Evolutionary conservation across 2,113 vertebrate genomes (phyloP).

Genomic region (Oryzias celebensis): DNA sequence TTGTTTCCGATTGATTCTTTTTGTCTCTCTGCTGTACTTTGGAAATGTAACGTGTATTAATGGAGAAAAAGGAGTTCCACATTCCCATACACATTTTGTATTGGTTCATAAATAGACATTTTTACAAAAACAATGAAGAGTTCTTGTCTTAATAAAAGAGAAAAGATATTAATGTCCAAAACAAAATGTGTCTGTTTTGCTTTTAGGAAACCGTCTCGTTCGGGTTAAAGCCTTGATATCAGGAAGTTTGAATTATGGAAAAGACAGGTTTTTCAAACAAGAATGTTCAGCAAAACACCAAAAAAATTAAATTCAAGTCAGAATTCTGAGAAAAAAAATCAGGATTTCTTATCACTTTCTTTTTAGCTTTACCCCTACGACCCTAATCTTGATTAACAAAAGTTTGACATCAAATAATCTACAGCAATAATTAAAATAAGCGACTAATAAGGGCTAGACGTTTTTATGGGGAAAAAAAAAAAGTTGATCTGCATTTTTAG

Average conservation of each 20-base stretch:
- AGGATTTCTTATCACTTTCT: too few relatives aligned
- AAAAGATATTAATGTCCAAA: constrained; percentile 85
- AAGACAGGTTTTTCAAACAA: neutral
- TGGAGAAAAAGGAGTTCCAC: constrained; percentile 79
- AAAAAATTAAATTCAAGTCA: too few relatives aligned
- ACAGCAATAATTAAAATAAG: too few relatives aligned
- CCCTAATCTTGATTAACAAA: too few relatives aligned
- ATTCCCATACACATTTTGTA: constrained; percentile 87
- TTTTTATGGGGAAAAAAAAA: too few relatives aligned
- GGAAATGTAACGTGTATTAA: constrained; percentile 83
- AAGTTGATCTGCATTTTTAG: too few relatives aligned
- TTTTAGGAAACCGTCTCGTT: constrained; percentile 5
- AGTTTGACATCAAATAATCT: too few relatives aligned
- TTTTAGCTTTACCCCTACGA: too few relatives aligned
- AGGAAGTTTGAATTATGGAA: neutral
- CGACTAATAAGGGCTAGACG: too few relatives aligned
- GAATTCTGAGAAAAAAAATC: too few relatives aligned
- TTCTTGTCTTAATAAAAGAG: constrained; percentile 88
- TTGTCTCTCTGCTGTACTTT: constrained; percentile 83
- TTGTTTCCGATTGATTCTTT: constrained; percentile 76
- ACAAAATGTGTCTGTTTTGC: constrained; percentile 63
- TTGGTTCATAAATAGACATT: constrained; percentile 87
- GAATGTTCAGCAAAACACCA: too few relatives aligned
- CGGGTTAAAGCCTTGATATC: neutral
- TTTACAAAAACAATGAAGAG: constrained; percentile 84